phyloP scores from a whole-genome alignment of 2,797 vertebrate species.

The Agapornis canus region DNA sequence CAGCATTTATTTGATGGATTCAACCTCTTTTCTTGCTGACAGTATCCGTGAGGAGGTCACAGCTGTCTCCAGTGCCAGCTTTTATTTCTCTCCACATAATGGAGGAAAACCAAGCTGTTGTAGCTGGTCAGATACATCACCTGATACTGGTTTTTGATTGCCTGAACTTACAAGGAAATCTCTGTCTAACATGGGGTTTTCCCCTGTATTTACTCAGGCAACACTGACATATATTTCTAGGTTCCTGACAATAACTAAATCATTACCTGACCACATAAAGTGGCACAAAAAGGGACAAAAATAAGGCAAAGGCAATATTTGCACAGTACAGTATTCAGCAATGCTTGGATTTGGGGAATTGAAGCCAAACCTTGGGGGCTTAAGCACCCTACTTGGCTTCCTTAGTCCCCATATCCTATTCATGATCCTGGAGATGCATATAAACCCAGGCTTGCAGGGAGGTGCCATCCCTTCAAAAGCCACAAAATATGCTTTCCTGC shows the following conservation, averaged over 20 bases:
- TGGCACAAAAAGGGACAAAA: not conserved
- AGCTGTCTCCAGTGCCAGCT: not conserved
- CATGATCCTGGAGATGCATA: not conserved
- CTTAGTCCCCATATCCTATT: not conserved
- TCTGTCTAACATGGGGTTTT: not conserved
- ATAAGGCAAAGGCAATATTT: not conserved
- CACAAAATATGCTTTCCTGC: not conserved
- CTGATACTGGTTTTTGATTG: not conserved
- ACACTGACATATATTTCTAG: not conserved
- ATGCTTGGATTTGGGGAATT: not conserved
- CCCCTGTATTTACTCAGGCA: not conserved
- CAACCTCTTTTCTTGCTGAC: not conserved
- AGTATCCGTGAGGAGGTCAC: not conserved
- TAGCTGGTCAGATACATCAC: not conserved
- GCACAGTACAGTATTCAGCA: not conserved
- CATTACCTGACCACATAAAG: not conserved
- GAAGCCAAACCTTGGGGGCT: not conserved
- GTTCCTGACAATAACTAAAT: not conserved
- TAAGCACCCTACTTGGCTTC: not conserved
- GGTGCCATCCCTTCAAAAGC: not conserved
- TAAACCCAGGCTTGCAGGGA: not conserved
- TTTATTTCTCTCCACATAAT: not conserved
- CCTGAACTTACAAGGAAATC: not conserved
- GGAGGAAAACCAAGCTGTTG: not conserved
- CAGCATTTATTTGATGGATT: not conserved